These are phyloP conservation scores for Heterocephalus glaber DNA, from an alignment of 2,113 vertebrate species.

Conservation along the genomic window DNA sequence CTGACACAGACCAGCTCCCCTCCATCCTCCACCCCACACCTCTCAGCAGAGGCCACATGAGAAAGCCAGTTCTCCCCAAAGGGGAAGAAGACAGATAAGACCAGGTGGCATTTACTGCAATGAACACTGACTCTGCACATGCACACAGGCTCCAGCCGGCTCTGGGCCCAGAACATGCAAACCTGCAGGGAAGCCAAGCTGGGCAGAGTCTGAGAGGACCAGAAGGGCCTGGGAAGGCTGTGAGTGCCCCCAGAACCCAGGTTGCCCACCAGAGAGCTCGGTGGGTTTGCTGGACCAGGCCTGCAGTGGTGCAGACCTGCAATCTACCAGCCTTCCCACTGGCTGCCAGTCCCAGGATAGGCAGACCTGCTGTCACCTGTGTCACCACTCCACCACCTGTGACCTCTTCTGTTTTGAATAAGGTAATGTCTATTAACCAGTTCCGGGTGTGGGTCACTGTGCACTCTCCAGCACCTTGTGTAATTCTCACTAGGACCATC, in stretches of 20 bases:
- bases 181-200: neutral
- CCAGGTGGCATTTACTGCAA: neutral
- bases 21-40: neutral
- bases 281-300: neutral
- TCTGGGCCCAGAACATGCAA: neutral
- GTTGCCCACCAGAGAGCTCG: neutral
- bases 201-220: neutral
- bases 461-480: neutral
- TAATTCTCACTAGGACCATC: neutral
- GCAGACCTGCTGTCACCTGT: neutral
- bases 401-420: neutral
- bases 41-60: neutral
- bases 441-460: neutral
- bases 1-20: neutral
- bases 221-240: neutral
- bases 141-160: neutral
- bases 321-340: neutral
- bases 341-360: neutral
- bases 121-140: neutral
- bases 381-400: neutral
- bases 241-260: neutral
- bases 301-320: neutral
- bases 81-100: neutral
- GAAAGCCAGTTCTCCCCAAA: neutral
- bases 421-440: neutral